Evolutionary conservation across 2,888 invertebrate species (phyloP), one percentile per base, ranked within the genome.

Genomic region (Diogma glabrata): DNA sequence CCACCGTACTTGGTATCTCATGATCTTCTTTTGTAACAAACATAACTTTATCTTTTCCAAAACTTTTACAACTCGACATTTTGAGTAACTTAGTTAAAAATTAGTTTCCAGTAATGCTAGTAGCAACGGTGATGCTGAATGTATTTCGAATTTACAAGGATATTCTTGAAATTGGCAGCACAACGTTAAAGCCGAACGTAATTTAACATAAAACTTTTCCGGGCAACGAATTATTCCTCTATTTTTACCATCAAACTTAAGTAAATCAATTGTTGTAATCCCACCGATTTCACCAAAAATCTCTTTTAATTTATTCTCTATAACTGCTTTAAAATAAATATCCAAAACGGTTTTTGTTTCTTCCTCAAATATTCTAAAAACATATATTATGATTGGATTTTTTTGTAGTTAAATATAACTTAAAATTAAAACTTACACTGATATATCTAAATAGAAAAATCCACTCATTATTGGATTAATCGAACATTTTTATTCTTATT

Each of bases 11-110:
- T 1, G 91, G 89, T 24, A 71, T 66, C 2, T 79, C 71, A 64
- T 91, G 84, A 65, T 89, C 87, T 64, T 84, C 87, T 61, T 81
- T 81, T 0, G 87, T 77, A 8, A 84, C 87, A 66, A 93, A 86
- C 56, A 92, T 81, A 38, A 94, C 81, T 55, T 80, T 77, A 66
- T 93, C 91, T 71, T 90, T 88, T 9, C 85, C 84, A 63, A 70
- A 63, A 50, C 63, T 64, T 55, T 77, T 64, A 66, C 78, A 67
- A 56, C 71, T 59, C 53, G 74, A 65, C 76, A 73, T 73, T 48
- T 53, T 63, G n/a, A n/a, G n/a, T n/a, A n/a, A n/a, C n/a, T n/a
- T 47, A 10, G 10, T 36, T 51, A 51, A 22, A 23, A 50, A 52
- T 47, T 56, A 8, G 53, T 52, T 6, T 51, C 62, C 50, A 67